phyloP scores from a whole-genome alignment of 1,140 invertebrate species.

The Zophobas atratus region DNA sequence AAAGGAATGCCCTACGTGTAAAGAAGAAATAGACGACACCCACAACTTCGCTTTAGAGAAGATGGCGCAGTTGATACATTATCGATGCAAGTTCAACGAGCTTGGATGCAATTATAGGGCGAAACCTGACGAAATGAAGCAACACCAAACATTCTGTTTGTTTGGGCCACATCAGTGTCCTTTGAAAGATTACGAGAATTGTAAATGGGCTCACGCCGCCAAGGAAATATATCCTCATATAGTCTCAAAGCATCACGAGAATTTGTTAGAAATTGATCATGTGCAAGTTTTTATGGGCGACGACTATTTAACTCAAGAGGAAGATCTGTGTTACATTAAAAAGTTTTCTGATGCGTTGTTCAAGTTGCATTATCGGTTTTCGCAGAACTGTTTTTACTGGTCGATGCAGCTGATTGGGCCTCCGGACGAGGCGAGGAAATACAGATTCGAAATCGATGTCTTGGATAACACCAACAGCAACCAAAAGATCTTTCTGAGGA shows the following conservation, averaged over 20 bases:
- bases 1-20: slow-evolving; percentile 51
- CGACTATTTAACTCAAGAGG: slow-evolving; percentile 5
- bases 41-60: slow-evolving; percentile 58
- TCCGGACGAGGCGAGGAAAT: slow-evolving; percentile 38
- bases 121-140: slow-evolving; percentile 44
- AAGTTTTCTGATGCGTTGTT: slow-evolving; percentile 51
- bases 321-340: slow-evolving; percentile 43
- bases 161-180: slow-evolving; percentile 52
- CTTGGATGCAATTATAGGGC: slow-evolving; percentile 49
- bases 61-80: slow-evolving; percentile 49
- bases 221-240: slow-evolving; percentile 51
- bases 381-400: slow-evolving; percentile 44
- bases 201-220: slow-evolving; percentile 44
- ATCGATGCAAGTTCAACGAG: slow-evolving; percentile 56
- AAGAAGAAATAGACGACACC: slow-evolving; percentile 49
- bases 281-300: slow-evolving; percentile 47
- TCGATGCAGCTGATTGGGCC: slow-evolving; percentile 48
- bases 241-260: slow-evolving; percentile 47
- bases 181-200: slow-evolving; percentile 43
- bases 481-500: slow-evolving; percentile 22
- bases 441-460: slow-evolving; percentile 49
- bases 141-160: slow-evolving; percentile 53
- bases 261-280: slow-evolving; percentile 51
- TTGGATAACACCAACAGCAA: slow-evolving; percentile 49
- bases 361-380: slow-evolving; percentile 40